These are phyloP conservation scores for Myrmecophaga tridactyla DNA, from an alignment of 2,113 vertebrate species.

Conservation along the genomic window DNA sequence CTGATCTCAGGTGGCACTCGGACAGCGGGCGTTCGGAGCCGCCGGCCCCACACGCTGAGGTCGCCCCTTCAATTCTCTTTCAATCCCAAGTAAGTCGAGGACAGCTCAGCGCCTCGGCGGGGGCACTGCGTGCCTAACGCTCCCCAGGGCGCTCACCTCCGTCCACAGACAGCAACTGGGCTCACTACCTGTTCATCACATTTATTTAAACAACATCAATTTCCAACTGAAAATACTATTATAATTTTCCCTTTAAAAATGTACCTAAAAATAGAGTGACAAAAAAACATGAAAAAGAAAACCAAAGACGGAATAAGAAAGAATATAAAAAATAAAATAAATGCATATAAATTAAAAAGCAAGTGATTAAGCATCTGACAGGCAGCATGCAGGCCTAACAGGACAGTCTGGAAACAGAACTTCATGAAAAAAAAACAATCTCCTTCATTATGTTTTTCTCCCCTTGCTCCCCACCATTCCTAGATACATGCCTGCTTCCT, in stretches of 20 bases:
- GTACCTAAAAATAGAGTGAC: neutral
- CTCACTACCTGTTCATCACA: neutral
- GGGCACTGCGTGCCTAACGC: fast-evolving
- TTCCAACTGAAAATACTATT: neutral
- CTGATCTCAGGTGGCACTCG: neutral
- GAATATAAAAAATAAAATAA: neutral
- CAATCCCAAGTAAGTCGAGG: neutral
- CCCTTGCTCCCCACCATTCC: neutral
- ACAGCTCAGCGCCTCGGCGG: neutral
- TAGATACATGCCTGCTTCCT: neutral
- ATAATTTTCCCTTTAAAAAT: slow-evolving; percentile 1
- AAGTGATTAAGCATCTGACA: neutral
- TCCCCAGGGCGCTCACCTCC: neutral
- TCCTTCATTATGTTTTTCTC: neutral
- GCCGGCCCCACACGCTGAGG: neutral
- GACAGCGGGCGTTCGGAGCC: neutral
- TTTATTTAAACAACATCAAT: neutral
- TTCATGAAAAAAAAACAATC: neutral
- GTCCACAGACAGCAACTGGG: neutral
- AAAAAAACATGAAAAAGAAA: too few relatives aligned
- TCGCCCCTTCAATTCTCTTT: neutral
- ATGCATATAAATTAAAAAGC: neutral
- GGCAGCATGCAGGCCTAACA: neutral
- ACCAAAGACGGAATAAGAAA: too few relatives aligned
- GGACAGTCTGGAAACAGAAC: neutral